Evolutionary conservation across 2,888 invertebrate species (phyloP).

Genomic region (Cynaeus angustus): DNA sequence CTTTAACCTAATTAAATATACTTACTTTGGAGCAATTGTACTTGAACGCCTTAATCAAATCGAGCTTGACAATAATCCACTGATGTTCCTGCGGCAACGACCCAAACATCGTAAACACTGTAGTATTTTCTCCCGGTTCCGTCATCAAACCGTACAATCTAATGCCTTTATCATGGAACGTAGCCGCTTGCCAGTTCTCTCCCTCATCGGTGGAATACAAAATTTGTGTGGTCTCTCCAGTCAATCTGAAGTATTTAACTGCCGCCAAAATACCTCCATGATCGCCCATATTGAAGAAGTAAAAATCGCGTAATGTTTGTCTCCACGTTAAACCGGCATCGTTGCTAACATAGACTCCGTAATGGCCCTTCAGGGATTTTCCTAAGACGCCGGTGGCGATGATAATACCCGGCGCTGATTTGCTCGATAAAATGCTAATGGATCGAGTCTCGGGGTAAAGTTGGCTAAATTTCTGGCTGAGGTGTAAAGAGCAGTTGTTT

Average conservation of each 20-base stretch:
- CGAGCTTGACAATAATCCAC: conserved; percentile 90
- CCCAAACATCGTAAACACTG: conserved; percentile 93
- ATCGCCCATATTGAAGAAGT: conserved; percentile 92
- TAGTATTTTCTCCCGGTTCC: conserved; percentile 95
- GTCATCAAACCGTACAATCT: conserved; percentile 93
- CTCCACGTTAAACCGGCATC: conserved; percentile 91
- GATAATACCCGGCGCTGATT: conserved; percentile 91
- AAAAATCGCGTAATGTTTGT: conserved; percentile 82
- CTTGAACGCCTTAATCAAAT: conserved; percentile 74
- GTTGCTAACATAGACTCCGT: conserved; percentile 85
- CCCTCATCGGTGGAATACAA: conserved; percentile 92
- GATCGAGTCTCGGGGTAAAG: conserved; percentile 87
- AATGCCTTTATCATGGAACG: conserved; percentile 82
- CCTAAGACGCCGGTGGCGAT: conserved; percentile 90
- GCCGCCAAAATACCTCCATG: conserved; percentile 92
- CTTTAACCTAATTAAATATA: conserved; percentile 6
- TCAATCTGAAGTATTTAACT: conserved; percentile 85
- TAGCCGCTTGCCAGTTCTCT: conserved; percentile 83
- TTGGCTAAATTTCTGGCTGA: conserved; percentile 90
- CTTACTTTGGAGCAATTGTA: conserved; percentile 64
- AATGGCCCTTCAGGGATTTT: conserved; percentile 84
- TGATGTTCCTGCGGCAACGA: conserved; percentile 85
- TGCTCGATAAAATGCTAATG: conserved; percentile 87
- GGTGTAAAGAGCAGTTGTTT: conserved; percentile 87
- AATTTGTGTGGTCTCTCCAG: conserved; percentile 85